phyloP scores from a whole-genome alignment of 2,113 vertebrate species.

The Recurvirostra avosetta region DNA sequence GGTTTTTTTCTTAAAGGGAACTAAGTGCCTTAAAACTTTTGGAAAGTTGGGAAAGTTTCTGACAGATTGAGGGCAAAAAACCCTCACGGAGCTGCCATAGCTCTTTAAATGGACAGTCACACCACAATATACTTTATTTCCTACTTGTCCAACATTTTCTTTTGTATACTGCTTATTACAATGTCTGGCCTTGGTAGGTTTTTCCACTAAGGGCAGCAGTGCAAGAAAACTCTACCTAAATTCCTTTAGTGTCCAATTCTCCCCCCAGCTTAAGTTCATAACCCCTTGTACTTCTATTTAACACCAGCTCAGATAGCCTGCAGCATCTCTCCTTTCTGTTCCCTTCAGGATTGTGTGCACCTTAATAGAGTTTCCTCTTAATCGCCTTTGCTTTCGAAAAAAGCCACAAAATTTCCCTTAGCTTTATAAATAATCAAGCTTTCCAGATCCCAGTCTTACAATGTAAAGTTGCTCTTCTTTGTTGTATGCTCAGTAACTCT shows the following conservation, averaged over 20 bases:
- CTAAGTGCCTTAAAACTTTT: neutral
- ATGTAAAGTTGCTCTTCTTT: constrained; percentile 16
- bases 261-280: constrained; percentile 73
- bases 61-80: constrained; percentile 11
- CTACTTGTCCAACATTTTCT: constrained; percentile 40
- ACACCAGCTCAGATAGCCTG: constrained; percentile 78
- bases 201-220: constrained; percentile 68
- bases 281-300: constrained; percentile 78
- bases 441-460: constrained; percentile 16
- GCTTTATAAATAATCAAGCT: constrained; percentile 65
- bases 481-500: constrained; percentile 4
- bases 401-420: constrained; percentile 58
- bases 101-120: constrained; percentile 46
- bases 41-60: neutral
- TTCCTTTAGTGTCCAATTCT: constrained; percentile 72
- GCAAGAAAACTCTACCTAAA: constrained; percentile 68
- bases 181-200: constrained; percentile 50
- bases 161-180: constrained; percentile 67
- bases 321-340: constrained; percentile 75
- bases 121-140: neutral
- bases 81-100: neutral
- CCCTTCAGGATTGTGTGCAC: constrained; percentile 74
- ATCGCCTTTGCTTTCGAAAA: constrained; percentile 47
- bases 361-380: constrained; percentile 69
- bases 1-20: neutral